Conservation (phyloP, 2,797 vertebrate species). For the Myiotriccus ornatus region DNA sequence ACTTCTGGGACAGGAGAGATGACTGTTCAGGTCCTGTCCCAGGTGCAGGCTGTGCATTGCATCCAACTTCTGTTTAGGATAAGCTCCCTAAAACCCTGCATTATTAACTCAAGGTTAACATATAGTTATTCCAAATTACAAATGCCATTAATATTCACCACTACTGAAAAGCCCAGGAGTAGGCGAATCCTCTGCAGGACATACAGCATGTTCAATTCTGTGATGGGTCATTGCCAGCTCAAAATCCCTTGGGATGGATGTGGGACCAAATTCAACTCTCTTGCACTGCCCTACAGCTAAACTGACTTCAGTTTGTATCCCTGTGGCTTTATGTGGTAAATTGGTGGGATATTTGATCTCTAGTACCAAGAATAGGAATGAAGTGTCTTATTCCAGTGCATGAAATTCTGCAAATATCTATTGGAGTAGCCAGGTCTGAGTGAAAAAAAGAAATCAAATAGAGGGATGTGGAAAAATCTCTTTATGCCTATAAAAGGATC, state of each 20-base stretch:
- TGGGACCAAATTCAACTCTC: background rate
- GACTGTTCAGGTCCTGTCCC: background rate
- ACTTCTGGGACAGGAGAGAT: background rate
- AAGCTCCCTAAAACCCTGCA: background rate
- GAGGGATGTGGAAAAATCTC: slow-evolving; percentile 54
- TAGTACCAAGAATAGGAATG: background rate
- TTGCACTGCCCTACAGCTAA: background rate
- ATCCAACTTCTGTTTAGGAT: background rate
- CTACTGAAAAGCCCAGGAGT: background rate
- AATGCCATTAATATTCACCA: background rate
- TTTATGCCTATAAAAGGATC: slow-evolving; percentile 70
- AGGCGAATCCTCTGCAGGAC: background rate
- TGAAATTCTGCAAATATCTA: slow-evolving; percentile 10
- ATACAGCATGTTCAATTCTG: background rate
- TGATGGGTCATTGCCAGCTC: background rate
- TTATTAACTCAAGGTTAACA: background rate
- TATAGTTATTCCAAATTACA: background rate
- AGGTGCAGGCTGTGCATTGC: background rate
- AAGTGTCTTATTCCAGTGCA: background rate
- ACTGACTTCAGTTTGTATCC: background rate
- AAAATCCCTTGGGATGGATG: background rate
- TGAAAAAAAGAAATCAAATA: slow-evolving; percentile 38
- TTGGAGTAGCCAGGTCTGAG: slow-evolving; percentile 2
- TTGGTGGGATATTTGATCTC: background rate
- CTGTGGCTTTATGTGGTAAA: slow-evolving; percentile 3